phyloP scores from a whole-genome alignment of 2,797 vertebrate genomes.

The Leucoraja ocellata region DNA sequence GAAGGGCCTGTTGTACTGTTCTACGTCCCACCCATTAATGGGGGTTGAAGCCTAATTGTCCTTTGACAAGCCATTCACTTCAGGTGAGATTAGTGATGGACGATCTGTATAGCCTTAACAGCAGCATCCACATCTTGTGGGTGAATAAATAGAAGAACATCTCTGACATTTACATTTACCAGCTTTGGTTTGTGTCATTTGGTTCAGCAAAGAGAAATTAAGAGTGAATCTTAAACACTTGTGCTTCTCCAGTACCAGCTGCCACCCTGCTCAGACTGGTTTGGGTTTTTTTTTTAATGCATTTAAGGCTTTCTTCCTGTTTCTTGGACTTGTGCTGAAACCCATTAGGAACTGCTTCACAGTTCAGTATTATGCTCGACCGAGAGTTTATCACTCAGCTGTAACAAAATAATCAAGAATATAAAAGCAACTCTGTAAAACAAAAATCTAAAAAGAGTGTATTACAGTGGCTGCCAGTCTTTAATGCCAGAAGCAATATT shows the following conservation, averaged over 20 bases:
- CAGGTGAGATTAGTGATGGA: no score
- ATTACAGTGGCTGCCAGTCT: neutral
- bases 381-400: neutral
- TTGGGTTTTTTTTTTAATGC: neutral
- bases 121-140: no score
- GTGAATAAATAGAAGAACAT: neutral
- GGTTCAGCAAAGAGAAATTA: neutral
- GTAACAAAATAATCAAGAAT: constrained; percentile 1
- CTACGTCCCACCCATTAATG: no score
- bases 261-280: neutral
- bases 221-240: neutral
- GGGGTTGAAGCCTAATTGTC: no score
- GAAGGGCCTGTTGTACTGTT: no score
- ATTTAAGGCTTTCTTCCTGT: neutral
- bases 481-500: constrained; percentile 29
- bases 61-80: no score
- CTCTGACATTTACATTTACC: neutral
- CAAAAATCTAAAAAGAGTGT: neutral
- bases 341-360: neutral
- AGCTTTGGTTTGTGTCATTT: neutral
- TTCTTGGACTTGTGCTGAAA: neutral
- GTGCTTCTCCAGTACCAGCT: neutral
- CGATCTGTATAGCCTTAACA: no score
- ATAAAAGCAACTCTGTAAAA: constrained; percentile 24
- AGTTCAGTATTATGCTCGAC: neutral